Evolutionary conservation across 2,113 vertebrate genomes (phyloP), one percentile per base, ranked within the genome.

Genomic region (Rhinichthys klamathensis): DNA sequence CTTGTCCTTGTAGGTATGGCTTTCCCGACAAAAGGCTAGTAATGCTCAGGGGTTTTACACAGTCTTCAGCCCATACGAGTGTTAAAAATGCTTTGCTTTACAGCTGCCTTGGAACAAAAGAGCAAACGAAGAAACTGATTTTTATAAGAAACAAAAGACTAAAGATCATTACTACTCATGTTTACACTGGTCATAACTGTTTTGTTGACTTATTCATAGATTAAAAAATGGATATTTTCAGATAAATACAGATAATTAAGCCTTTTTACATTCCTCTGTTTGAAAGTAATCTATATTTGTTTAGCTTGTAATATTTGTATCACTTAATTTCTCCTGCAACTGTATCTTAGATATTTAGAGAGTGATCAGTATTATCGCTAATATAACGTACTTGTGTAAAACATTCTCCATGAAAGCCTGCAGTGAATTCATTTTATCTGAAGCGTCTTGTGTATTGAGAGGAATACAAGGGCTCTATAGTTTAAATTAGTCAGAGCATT

Each of bases 1-100:
- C 97, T 96, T 97, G 94, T 96, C 95, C 97, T 97, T 97, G 96
- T 96, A 99, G 98, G 98, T 99, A 98, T 99, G 98, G 98, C 98
- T 97, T 99, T 99, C 96, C 97, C 97, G 95, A 98, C 98, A 96
- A 99, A 99, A 97, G 98, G 98, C 97, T 99, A 98, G 92, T 91
- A 96, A 94, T 95, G 95, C 95, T 96, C 95, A 95, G 95, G 95
- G 95, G 94, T 95, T 94, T 96, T 95, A 95, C 93, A 92, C 95
- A 96, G 94, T 93, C 93, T 69, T n/a, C 95, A 95, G 94, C 95
- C 77, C 80, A 88, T 94, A 94, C 95, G 94, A 96, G 94, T 95
- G 87, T 95, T 96, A 96, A 96, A 79, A 93, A 95, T 94, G 93
- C 94, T 96, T 96, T 96, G 95, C 96, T 95, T 96, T 95, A 75